phyloP scores from a whole-genome alignment of 2,113 vertebrate species.

The Rhinoptilus africanus region DNA sequence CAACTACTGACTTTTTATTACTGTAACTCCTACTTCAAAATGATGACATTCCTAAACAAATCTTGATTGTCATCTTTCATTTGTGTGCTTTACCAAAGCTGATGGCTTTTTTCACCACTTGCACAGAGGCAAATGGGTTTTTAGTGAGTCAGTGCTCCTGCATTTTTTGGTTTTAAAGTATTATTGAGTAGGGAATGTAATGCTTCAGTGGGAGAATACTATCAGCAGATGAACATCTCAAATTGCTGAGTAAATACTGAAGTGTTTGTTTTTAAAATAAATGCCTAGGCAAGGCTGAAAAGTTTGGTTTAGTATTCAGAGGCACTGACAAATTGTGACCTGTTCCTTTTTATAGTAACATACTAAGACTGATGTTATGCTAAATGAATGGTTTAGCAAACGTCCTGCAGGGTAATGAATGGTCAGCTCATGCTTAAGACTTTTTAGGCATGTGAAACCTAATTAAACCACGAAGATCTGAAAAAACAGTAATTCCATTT shows the following conservation, averaged over 20 bases:
- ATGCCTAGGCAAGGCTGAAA: not conserved
- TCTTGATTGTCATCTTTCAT: not conserved
- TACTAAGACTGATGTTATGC: not conserved
- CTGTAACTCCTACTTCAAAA: not conserved
- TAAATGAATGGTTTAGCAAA: not conserved
- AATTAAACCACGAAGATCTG: not conserved
- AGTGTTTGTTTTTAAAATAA: slow-evolving; percentile 34
- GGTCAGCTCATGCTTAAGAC: not conserved
- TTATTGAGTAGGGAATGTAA: not conserved
- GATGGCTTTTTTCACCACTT: not conserved
- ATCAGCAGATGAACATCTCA: slow-evolving; percentile 13
- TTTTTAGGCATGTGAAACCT: not conserved
- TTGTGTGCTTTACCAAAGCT: not conserved
- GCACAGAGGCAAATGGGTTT: not conserved
- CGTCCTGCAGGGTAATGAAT: not conserved
- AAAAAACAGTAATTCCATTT: slow-evolving; percentile 10
- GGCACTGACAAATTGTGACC: not conserved
- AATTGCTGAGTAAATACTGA: slow-evolving; percentile 37
- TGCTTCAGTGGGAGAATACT: not conserved
- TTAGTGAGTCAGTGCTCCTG: not conserved
- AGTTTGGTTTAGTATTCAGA: slow-evolving; percentile 7
- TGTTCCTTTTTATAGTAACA: not conserved
- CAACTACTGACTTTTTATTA: not conserved
- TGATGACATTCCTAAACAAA: not conserved
- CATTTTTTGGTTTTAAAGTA: not conserved